phyloP scores from a whole-genome alignment of 2,797 vertebrate genomes.

The Alosa sapidissima region DNA sequence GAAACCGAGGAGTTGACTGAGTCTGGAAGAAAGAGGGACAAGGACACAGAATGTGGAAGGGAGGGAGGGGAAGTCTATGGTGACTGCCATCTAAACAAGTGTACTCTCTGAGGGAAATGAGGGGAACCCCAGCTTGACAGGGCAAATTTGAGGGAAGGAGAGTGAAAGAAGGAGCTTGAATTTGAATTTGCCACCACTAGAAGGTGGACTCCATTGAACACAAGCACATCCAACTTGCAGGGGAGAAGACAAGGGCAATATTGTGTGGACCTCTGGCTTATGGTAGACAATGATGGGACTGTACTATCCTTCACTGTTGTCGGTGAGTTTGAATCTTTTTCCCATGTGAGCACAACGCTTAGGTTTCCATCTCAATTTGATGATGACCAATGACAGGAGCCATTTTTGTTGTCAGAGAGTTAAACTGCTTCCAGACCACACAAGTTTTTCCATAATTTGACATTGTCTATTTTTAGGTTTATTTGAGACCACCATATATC shows the following conservation, averaged over 20 bases:
- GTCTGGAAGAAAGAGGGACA: slow-evolving; percentile 47
- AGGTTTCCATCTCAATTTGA: neutral
- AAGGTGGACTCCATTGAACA: neutral
- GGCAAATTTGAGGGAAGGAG: neutral
- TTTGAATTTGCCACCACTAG: slow-evolving; percentile 28
- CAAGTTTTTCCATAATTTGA: neutral
- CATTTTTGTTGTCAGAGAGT: neutral
- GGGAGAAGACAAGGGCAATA: slow-evolving; percentile 36
- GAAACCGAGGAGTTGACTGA: slow-evolving; percentile 55
- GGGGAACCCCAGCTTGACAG: slow-evolving; percentile 53
- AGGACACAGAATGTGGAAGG: slow-evolving; percentile 64
- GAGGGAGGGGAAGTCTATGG: slow-evolving; percentile 65
- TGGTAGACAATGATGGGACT: slow-evolving; percentile 70
- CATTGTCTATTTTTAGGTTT: neutral
- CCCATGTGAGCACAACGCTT: neutral
- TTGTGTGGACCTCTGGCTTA: slow-evolving; percentile 32
- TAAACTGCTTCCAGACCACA: neutral
- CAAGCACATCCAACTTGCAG: slow-evolving; percentile 41
- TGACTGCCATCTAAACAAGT: slow-evolving; percentile 42
- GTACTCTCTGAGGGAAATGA: slow-evolving; percentile 21
- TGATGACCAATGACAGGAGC: neutral
- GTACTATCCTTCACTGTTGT: slow-evolving; percentile 70
- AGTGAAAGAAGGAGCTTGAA: slow-evolving; percentile 31
- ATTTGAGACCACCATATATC: neutral
- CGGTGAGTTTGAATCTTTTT: slow-evolving; percentile 62